A percentile compares a stretch with the other conserved stretches of the same genome.
Evolutionary conservation across 2,888 invertebrate species (phyloP).

Genomic region (Formica aserva): DNA sequence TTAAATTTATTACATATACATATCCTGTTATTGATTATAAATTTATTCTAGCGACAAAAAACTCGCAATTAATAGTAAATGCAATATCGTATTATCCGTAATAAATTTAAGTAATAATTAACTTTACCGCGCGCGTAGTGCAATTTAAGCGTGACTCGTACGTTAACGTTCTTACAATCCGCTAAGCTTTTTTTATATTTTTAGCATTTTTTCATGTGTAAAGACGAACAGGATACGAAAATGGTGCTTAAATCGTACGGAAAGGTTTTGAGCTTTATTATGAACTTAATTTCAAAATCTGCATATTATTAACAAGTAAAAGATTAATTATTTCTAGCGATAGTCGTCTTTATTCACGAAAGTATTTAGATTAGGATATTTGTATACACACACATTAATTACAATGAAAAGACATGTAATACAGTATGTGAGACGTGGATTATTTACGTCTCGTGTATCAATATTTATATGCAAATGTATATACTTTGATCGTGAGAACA

Average conservation of each 20-base stretch:
- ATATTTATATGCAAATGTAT: conserved; percentile 25
- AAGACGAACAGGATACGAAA: conserved; percentile 17
- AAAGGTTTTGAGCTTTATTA: background rate
- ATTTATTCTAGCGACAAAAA: background rate
- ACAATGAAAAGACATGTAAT: background rate
- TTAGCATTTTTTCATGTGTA: conserved; percentile 1
- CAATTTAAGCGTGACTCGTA: background rate
- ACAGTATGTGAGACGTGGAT: background rate
- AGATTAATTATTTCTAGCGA: background rate
- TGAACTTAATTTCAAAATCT: background rate
- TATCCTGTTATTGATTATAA: background rate
- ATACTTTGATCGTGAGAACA: background rate
- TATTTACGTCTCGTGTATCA: background rate
- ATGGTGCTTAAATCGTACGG: background rate
- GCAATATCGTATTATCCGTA: conserved; percentile 1
- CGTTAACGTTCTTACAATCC: background rate
- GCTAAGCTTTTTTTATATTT: background rate
- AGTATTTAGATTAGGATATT: conserved; percentile 19
- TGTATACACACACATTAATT: conserved; percentile 20
- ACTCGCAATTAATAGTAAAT: conserved; percentile 4
- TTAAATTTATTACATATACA: conserved; percentile 23
- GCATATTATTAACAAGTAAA: background rate
- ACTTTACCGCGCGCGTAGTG: background rate
- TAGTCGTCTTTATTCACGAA: conserved; percentile 1
- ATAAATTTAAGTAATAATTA: conserved; percentile 17